Base-by-base conservation (phyloP, 2,888 invertebrate genomes). In the Cecidostiba fungosa region DNA sequence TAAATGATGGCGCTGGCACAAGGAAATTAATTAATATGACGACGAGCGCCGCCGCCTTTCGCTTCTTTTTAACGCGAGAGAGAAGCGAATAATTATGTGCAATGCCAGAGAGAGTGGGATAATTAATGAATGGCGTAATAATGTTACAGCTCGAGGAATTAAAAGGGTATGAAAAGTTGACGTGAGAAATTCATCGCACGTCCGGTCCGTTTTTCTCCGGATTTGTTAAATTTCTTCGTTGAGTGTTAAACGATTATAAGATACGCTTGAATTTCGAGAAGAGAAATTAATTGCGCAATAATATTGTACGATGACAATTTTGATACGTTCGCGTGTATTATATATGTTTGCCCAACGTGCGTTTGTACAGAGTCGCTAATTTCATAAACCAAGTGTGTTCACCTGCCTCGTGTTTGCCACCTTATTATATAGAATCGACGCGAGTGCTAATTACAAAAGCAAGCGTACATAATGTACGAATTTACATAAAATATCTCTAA, bases 51-150 rank as follows among this genome's bases (percentile, higher is more conserved):
- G 43, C 69, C 16, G n/a, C n/a, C n/a, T 54, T 77, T 77, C 32
- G 50, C 50, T 70, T 8, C 66, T 54, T 77, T 77, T 76, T 43
- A 81, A 47, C 47, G 12, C 29, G 54, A 8, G 54, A 32, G n/a
- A n/a, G n/a, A n/a, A 29, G n/a, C n/a, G 77, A 54, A 82, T 77
- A 82, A 82, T 81, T 74, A 62, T 77, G 54, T 26, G 74, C 43
- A 66, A 74, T 81, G 73, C 23, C 6, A 50, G 62, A 29, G 70
- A 19, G 26, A 62, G 12, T 1, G 50, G n/a, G 72, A 77, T 83
- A 77, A 83, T 83, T 83, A 77, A 83, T 70, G 70, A 59, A 70
- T 26, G 29, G 26, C 19, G 26, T 77, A 54, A 69, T 70, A 54
- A 77, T 54, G 76, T 77, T 43, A 82, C 23, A 39, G 66, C 19